These are phyloP conservation scores for Pardalotus punctatus DNA, from an alignment of 2,113 vertebrate species.

Conservation along the genomic window DNA sequence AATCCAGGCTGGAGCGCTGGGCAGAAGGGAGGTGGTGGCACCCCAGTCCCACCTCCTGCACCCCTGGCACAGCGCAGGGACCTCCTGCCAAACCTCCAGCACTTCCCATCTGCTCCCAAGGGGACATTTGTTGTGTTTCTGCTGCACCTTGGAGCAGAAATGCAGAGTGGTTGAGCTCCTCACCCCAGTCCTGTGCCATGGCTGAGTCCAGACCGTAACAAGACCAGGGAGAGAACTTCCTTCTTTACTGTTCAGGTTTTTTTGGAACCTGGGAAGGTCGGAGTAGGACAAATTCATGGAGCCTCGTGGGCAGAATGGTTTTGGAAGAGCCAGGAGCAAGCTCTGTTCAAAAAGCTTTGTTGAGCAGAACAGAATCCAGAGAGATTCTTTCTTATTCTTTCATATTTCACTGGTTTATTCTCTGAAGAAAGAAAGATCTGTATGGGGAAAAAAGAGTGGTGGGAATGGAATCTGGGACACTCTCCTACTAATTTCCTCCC, in stretches of 20 bases:
- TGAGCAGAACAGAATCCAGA: neutral
- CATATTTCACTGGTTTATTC: neutral
- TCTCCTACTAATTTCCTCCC: neutral
- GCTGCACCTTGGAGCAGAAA: neutral
- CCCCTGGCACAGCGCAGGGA: neutral
- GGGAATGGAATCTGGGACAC: neutral
- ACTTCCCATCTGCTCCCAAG: neutral
- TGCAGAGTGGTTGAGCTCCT: neutral
- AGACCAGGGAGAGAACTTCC: neutral
- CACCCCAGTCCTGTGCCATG: neutral
- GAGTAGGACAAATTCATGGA: neutral
- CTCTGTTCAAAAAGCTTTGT: neutral
- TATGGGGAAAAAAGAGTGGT: neutral
- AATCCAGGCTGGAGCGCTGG: neutral
- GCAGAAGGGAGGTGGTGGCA: neutral
- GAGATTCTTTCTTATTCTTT: neutral
- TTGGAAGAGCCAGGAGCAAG: neutral
- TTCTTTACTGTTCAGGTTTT: neutral
- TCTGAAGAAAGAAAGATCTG: neutral
- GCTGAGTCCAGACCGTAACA: neutral
- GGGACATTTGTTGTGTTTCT: neutral
- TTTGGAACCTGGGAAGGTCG: rapidly evolving
- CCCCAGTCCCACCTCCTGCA: neutral
- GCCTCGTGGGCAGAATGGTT: neutral
- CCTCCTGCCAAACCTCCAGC: neutral